These are phyloP conservation scores for Aleiodes testaceus DNA, from an alignment of 2,888 invertebrate genomes.

Conservation along the genomic window DNA sequence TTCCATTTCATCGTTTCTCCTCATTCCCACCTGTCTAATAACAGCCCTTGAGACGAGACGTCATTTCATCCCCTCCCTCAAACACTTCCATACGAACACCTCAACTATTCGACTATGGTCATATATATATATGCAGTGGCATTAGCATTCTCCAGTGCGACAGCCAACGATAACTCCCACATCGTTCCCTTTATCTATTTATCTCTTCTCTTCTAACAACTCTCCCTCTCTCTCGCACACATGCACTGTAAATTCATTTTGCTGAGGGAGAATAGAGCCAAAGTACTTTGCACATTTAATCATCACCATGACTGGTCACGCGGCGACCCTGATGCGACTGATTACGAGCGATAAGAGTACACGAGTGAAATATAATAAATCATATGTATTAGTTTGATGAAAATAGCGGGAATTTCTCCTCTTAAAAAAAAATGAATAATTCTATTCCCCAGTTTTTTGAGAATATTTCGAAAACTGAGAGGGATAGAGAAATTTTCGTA, in stretches of 20 bases:
- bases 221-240: conserved; percentile 9
- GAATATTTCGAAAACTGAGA: too few species aligned
- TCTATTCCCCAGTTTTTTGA: too few species aligned
- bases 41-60: conserved; percentile 54
- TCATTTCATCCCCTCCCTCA: conserved; percentile 45
- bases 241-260: neutral
- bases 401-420: too few species aligned
- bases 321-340: conserved; percentile 40
- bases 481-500: too few species aligned
- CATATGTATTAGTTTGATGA: too few species aligned
- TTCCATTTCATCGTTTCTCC: neutral
- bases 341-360: conserved; percentile 42
- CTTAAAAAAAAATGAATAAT: too few species aligned
- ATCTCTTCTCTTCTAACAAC: neutral
- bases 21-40: conserved; percentile 40
- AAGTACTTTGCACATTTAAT: conserved; percentile 46
- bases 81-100: conserved; percentile 7
- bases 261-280: neutral
- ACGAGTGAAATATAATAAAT: too few species aligned
- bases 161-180: conserved; percentile 46
- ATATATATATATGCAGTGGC: conserved; percentile 8
- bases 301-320: conserved; percentile 44
- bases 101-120: neutral
- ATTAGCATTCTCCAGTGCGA: conserved; percentile 49
- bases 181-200: conserved; percentile 21